Evolutionary conservation across 2,888 invertebrate species (phyloP).

Genomic region (Ariolimax columbianus): DNA sequence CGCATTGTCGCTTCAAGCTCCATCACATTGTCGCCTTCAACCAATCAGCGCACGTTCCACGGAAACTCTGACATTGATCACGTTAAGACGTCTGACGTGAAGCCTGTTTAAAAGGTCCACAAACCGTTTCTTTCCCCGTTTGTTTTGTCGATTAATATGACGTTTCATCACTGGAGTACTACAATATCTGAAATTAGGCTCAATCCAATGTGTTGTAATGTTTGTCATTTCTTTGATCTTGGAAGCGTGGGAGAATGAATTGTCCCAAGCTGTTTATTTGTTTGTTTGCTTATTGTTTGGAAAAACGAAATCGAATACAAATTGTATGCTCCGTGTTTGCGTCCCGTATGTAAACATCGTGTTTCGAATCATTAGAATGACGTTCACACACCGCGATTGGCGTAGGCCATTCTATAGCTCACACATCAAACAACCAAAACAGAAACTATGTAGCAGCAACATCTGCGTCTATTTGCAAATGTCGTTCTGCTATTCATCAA

Average conservation of each 20-base stretch:
- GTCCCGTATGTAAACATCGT: constrained; percentile 8
- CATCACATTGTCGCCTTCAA: neutral
- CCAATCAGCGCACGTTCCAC: neutral
- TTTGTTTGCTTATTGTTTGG: constrained; percentile 12
- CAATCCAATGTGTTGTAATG: neutral
- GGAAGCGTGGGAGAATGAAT: constrained; percentile 11
- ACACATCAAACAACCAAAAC: neutral
- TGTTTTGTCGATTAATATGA: neutral
- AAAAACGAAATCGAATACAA: constrained; percentile 1
- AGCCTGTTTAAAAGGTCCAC: neutral
- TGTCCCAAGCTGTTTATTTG: constrained; percentile 9
- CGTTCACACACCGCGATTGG: neutral
- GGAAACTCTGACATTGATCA: neutral
- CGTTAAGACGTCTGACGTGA: neutral
- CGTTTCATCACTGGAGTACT: neutral
- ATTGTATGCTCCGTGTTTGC: neutral
- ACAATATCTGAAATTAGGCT: neutral
- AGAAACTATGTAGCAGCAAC: no score
- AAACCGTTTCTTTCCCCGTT: neutral
- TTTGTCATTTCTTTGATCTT: constrained; percentile 12
- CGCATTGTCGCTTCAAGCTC: neutral
- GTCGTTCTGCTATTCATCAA: no score
- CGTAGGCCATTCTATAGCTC: neutral
- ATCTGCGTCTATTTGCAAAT: no score
- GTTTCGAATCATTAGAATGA: neutral